Percentiles rank a stretch among this genome's conserved stretches.
Conservation (phyloP, 2,113 vertebrate species). For the Erinaceus europaeus region DNA sequence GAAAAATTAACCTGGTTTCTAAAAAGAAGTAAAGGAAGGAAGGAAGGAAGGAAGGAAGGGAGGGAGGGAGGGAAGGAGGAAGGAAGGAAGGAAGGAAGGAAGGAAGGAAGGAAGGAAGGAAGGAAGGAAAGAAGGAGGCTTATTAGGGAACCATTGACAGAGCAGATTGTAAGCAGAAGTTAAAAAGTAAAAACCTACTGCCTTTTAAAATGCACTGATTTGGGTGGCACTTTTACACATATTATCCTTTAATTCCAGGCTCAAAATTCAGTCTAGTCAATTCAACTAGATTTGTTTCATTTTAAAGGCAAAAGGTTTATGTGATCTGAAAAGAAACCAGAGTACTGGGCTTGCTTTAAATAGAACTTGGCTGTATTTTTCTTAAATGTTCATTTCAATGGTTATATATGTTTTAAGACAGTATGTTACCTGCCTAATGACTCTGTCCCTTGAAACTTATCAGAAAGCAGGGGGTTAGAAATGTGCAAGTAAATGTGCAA, state of each 20-base stretch:
- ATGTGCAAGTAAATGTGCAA: conserved; percentile 37
- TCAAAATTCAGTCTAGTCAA: conserved; percentile 44
- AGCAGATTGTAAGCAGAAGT: neutral
- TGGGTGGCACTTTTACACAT: conserved; percentile 33
- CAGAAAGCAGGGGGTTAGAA: conserved; percentile 65
- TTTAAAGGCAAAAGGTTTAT: no score
- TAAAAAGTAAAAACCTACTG: conserved; percentile 28
- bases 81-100: no score
- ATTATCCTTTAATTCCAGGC: neutral
- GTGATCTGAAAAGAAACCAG: no score
- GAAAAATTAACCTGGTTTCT: conserved; percentile 27
- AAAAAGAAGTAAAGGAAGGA: neutral
- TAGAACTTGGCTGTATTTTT: neutral
- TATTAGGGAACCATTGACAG: neutral
- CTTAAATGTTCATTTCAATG: neutral
- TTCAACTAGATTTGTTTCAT: conserved; percentile 32
- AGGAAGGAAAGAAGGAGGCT: neutral
- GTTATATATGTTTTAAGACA: conserved; percentile 29
- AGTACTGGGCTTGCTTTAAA: no score
- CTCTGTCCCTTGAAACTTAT: conserved; percentile 67
- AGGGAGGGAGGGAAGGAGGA: no score
- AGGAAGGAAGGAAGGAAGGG: no score
- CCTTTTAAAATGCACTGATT: conserved; percentile 32
- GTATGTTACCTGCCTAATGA: conserved; percentile 42
- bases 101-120: no score